Percentiles rank a stretch among this genome's conserved stretches.
Evolutionary conservation across 2,797 vertebrate genomes (phyloP).

Genomic region (Urosaurus nigricauda): DNA sequence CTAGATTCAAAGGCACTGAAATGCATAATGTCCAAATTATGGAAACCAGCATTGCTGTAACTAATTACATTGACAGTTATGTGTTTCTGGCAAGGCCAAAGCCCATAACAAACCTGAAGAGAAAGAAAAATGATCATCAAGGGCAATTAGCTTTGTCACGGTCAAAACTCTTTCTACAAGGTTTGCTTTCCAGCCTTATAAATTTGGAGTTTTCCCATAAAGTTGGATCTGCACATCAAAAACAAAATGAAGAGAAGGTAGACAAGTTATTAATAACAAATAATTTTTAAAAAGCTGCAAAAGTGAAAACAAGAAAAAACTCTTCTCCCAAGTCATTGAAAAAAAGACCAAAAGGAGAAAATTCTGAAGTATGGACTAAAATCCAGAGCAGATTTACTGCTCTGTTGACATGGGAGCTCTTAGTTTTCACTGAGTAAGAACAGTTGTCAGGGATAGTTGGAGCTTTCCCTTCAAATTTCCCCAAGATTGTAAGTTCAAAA

Average conservation of each 20-base stretch:
- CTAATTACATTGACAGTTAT: conserved; percentile 12
- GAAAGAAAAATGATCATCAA: conserved; percentile 8
- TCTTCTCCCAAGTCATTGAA: not conserved
- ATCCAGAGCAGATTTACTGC: too few species aligned
- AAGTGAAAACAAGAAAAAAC: not conserved
- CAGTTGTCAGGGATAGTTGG: not conserved
- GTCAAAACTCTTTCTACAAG: not conserved
- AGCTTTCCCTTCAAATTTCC: not conserved
- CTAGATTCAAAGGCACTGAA: not conserved
- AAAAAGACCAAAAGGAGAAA: not conserved
- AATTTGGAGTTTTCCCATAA: not conserved
- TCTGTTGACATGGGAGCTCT: too few species aligned
- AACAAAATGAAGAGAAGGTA: not conserved
- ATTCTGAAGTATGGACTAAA: too few species aligned
- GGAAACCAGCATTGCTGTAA: not conserved
- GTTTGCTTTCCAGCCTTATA: not conserved
- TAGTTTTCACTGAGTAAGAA: not conserved
- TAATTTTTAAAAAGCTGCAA: not conserved
- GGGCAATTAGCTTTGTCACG: conserved; percentile 2
- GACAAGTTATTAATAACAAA: not conserved
- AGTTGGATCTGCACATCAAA: not conserved
- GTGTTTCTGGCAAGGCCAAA: conserved; percentile 3
- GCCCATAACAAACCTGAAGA: not conserved
- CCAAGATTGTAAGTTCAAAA: not conserved
- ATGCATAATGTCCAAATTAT: not conserved